Evolutionary conservation across 2,888 invertebrate species (phyloP).

Genomic region (Neuroscelio doddi): DNA sequence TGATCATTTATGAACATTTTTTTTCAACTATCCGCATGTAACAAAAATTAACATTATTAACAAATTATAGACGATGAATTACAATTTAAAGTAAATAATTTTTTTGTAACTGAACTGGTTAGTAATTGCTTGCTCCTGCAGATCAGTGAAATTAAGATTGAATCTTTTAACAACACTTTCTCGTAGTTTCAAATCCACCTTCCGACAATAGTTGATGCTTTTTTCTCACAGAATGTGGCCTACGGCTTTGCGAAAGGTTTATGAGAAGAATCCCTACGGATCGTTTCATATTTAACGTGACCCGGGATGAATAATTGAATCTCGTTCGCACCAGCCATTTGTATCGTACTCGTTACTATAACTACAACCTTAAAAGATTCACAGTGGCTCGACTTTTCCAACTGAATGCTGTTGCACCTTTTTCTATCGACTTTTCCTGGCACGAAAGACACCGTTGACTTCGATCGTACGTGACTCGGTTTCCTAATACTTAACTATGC

Average conservation of each 20-base stretch:
- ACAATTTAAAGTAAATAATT: too few species aligned
- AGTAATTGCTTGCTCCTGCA: too few species aligned
- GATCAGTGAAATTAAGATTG: neutral
- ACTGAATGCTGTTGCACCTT: conserved; percentile 27
- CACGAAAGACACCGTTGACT: conserved; percentile 17
- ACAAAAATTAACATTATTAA: too few species aligned
- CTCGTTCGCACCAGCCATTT: conserved; percentile 64
- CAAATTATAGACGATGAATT: too few species aligned
- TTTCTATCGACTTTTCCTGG: conserved; percentile 24
- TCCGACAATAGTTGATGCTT: too few species aligned
- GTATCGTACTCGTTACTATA: conserved; percentile 67
- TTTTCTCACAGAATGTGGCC: neutral
- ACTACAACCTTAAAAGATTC: conserved; percentile 65
- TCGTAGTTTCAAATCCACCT: too few species aligned
- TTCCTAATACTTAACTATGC: conserved; percentile 14
- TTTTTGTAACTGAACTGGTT: too few species aligned
- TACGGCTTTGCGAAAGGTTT: too few species aligned
- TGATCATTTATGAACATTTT: too few species aligned
- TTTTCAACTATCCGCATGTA: too few species aligned
- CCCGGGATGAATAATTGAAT: conserved; percentile 66
- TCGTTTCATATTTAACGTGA: conserved; percentile 65
- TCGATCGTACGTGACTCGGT: conserved; percentile 30
- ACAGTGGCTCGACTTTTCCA: conserved; percentile 48
- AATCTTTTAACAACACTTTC: conserved; percentile 1
- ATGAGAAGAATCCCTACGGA: conserved; percentile 44